Base-by-base conservation (phyloP, 30 jellyfish, hydroid and myxozoan species). In the Cassiopea andromeda region DNA sequence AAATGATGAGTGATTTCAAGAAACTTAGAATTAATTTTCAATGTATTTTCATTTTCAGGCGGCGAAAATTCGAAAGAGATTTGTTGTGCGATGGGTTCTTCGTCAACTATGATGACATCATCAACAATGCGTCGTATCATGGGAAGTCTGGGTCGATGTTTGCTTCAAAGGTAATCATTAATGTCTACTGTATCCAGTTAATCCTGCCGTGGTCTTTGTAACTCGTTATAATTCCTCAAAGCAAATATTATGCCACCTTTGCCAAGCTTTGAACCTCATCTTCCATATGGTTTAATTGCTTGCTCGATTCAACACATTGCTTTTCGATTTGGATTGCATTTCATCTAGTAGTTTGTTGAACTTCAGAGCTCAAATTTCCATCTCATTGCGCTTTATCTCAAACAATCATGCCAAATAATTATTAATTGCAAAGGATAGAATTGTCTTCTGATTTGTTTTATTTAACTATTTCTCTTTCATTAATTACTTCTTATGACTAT, bases 31-130 rank as follows among this genome's bases (percentile, higher is more conserved):
- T 27, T 27, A 27, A 27, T 27, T 27, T 27, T 27, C 38, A 0
- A 27, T 27, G 38, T 27, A 27, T 10, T 3, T 54, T 54, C 64
- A 54, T 89, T 67, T 47, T 0, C 84, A 94, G 99, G 91, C 82
- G 97, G 61, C 89, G 92, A 64, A 94, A 94, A 82, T 94, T 83
- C 77, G 99, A 94, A 77, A 90, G 93, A 60, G 99, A 94, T 72
- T 81, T 94, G 64, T 85, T 94, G 70, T 97, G 97, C 18, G 97
- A 94, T 64, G 97, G 97, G 7, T 94, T 94, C 82, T 90, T 94
- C 80, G 97, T 94, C 3, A 87, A 91, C 74, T 94, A 90, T 60
- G 99, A 94, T 54, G 97, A 94, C 48, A 85, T 94, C 54, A 83
- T 93, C 80, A 93, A 85, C 77, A 89, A 85, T 44, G 77, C 94